Evolutionary conservation across 2,113 vertebrate species (phyloP).

Genomic region (Pyrgilauda ruficollis): DNA sequence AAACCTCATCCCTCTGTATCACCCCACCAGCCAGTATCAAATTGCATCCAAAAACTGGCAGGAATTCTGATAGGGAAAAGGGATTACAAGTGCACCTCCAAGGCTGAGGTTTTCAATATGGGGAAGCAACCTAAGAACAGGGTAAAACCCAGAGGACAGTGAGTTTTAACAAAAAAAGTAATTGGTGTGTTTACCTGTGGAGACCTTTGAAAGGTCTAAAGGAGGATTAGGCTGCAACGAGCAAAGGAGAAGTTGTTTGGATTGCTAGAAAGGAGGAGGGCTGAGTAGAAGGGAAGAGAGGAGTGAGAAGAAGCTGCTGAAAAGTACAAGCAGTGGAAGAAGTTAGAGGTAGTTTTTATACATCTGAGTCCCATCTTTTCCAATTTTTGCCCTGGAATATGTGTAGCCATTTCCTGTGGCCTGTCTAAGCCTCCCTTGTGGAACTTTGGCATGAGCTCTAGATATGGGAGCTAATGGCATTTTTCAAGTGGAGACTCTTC

Average conservation of each 20-base stretch:
- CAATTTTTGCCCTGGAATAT: background rate
- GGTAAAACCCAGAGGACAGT: background rate
- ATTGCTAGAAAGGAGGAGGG: background rate
- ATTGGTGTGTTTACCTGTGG: rapidly evolving
- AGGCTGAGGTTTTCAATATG: background rate
- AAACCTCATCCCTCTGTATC: background rate
- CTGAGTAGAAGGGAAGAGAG: background rate
- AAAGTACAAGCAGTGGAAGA: background rate
- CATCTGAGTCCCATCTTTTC: background rate
- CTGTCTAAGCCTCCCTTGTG: background rate
- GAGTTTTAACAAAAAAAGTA: background rate
- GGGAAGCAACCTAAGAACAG: background rate
- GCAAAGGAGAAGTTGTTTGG: background rate
- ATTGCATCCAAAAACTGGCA: background rate
- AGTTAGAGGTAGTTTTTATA: background rate
- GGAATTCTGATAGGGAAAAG: background rate
- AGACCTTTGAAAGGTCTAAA: background rate
- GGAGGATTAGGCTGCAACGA: background rate
- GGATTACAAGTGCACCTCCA: background rate
- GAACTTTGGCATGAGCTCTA: background rate
- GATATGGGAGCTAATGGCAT: background rate
- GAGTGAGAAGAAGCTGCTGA: background rate
- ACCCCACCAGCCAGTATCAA: background rate
- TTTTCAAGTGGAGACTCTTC: background rate
- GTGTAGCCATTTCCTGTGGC: background rate